These are phyloP conservation scores for Drosophila setifemur DNA, from an alignment of 1,140 invertebrate species.

Conservation along the genomic window DNA sequence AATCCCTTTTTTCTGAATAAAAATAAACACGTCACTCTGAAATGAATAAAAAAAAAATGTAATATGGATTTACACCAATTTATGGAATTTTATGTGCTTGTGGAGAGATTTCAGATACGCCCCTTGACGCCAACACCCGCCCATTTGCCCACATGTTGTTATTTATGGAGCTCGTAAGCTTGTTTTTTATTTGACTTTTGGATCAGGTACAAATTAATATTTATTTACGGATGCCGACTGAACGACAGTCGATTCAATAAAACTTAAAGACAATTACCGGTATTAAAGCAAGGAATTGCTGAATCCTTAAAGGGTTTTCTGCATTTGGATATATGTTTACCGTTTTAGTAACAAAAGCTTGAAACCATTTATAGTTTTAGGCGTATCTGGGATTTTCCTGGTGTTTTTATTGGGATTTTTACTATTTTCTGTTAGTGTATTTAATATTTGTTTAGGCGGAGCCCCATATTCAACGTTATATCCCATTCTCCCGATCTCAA, in stretches of 20 bases:
- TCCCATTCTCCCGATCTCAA: not conserved
- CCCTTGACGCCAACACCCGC: not conserved
- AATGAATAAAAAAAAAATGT: slow-evolving; percentile 59
- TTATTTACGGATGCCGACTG: slow-evolving; percentile 37
- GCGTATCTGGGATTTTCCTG: not conserved
- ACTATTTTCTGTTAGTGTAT: not conserved
- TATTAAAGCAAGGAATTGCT: too few relatives aligned
- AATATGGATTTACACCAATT: slow-evolving; percentile 66
- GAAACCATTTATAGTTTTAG: too few relatives aligned
- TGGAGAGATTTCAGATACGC: not conserved
- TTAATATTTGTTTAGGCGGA: not conserved
- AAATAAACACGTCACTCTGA: slow-evolving; percentile 20
- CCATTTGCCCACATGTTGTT: slow-evolving; percentile 32
- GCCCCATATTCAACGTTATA: not conserved
- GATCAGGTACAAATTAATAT: slow-evolving; percentile 64
- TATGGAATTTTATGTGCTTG: slow-evolving; percentile 44
- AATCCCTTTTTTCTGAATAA: not conserved
- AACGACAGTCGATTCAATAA: slow-evolving; percentile 18
- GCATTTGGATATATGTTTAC: not conserved
- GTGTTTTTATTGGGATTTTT: too few relatives aligned
- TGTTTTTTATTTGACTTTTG: slow-evolving; percentile 38
- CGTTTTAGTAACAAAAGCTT: not conserved
- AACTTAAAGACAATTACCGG: not conserved
- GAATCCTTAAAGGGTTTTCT: too few relatives aligned
- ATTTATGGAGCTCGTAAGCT: slow-evolving; percentile 51